These are phyloP conservation scores for Squalus acanthias DNA, from an alignment of 2,797 vertebrate genomes.

Conservation along the genomic window DNA sequence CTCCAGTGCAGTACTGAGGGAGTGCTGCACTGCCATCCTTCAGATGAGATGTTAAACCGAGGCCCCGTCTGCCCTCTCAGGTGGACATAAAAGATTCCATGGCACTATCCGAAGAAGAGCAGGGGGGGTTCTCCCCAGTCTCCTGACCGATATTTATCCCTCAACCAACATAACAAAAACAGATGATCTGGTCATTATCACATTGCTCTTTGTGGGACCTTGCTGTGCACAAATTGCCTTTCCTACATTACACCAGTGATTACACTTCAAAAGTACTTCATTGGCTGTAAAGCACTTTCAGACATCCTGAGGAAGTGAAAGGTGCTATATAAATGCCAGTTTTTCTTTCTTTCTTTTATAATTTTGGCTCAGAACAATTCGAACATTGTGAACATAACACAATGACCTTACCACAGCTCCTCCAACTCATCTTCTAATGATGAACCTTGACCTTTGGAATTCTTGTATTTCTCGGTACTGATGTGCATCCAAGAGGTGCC, in stretches of 20 bases:
- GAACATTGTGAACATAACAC: neutral
- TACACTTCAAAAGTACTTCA: neutral
- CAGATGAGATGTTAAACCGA: neutral
- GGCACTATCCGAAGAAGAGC: neutral
- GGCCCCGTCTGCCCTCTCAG: neutral
- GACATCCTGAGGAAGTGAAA: neutral
- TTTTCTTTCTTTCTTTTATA: neutral
- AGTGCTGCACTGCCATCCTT: neutral
- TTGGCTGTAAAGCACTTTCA: neutral
- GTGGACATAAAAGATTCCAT: neutral
- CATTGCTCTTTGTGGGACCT: too few species aligned
- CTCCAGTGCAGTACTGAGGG: neutral
- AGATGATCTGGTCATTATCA: neutral
- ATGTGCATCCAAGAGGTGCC: neutral
- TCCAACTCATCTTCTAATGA: neutral
- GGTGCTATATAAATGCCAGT: neutral
- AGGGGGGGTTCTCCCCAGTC: too few species aligned
- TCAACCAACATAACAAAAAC: neutral
- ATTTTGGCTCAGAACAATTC: neutral
- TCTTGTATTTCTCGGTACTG: neutral
- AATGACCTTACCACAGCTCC: neutral
- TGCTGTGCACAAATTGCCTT: neutral
- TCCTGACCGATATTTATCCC: neutral
- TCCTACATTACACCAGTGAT: neutral
- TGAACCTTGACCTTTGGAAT: neutral